Percentiles rank a stretch among this genome's conserved stretches.
These are phyloP conservation scores for Cairina moschata DNA, from an alignment of 2,113 vertebrate genomes.

Conservation along the genomic window DNA sequence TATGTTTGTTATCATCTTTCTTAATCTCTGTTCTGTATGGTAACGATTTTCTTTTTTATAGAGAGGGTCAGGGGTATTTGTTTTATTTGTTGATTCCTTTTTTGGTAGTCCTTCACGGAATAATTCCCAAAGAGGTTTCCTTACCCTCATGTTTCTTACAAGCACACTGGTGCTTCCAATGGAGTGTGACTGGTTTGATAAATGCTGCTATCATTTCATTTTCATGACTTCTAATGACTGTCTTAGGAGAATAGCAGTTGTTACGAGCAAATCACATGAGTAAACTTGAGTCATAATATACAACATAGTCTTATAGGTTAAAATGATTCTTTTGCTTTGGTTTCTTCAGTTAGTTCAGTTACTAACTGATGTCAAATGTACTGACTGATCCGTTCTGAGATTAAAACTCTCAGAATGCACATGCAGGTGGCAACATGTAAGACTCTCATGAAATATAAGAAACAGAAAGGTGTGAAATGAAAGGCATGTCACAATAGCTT, in stretches of 20 bases:
- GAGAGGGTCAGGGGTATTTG: neutral
- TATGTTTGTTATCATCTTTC: neutral
- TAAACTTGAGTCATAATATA: neutral
- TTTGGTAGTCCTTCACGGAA: neutral
- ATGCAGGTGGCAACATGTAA: neutral
- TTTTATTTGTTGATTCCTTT: neutral
- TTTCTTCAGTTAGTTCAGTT: neutral
- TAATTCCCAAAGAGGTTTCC: neutral
- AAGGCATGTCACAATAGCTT: neutral
- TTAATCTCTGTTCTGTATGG: neutral
- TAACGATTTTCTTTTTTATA: neutral
- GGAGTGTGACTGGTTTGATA: neutral
- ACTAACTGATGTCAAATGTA: neutral
- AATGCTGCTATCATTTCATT: neutral
- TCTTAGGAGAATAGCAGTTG: neutral
- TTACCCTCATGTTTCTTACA: neutral
- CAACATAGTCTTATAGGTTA: neutral
- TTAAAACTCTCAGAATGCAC: neutral
- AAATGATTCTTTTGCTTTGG: neutral
- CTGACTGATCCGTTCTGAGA: neutral
- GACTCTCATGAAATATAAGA: neutral
- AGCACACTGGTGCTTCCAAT: neutral
- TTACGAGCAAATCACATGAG: neutral
- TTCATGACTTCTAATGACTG: neutral
- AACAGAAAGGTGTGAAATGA: neutral